Evolutionary conservation across 2,797 vertebrate genomes (phyloP).

Genomic region (Oreonectes daqikongensis): DNA sequence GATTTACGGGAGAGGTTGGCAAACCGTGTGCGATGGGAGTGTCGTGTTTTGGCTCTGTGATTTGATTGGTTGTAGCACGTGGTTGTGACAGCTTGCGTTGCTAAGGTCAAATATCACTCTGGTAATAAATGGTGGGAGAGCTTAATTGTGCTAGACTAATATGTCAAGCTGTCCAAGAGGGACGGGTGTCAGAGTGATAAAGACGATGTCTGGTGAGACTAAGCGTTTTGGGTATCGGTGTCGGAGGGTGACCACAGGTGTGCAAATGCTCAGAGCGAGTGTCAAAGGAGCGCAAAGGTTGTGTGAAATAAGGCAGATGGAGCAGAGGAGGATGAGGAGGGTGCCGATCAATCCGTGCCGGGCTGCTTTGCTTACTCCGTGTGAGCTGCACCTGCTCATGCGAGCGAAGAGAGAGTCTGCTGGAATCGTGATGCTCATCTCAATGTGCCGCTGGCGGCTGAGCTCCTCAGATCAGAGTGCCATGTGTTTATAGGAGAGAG

Average conservation of each 20-base stretch:
- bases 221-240: background rate
- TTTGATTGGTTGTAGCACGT: slow-evolving; percentile 25
- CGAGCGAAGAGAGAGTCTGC: slow-evolving; percentile 64
- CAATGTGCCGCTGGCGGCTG: slow-evolving; percentile 55
- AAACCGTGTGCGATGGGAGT: background rate
- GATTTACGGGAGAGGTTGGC: slow-evolving; percentile 8
- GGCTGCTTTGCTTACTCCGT: slow-evolving; percentile 59
- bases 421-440: slow-evolving; percentile 62
- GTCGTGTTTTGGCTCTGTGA: background rate
- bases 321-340: slow-evolving; percentile 42
- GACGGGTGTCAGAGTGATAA: slow-evolving; percentile 1
- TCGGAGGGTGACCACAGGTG: background rate
- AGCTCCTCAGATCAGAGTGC: slow-evolving; percentile 48
- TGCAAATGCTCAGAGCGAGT: slow-evolving; percentile 34
- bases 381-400: slow-evolving; percentile 69
- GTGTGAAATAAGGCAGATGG: slow-evolving; percentile 36
- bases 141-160: slow-evolving; percentile 44
- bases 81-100: slow-evolving; percentile 20
- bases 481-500: slow-evolving; percentile 47
- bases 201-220: slow-evolving; percentile 13
- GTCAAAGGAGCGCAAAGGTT: slow-evolving; percentile 41
- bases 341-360: slow-evolving; percentile 43
- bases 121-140: slow-evolving; percentile 28
- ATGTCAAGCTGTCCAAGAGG: slow-evolving; percentile 42
- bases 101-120: slow-evolving; percentile 48